phyloP scores from a whole-genome alignment of 2,888 invertebrate species.

The Lasioglossum figueresi region DNA sequence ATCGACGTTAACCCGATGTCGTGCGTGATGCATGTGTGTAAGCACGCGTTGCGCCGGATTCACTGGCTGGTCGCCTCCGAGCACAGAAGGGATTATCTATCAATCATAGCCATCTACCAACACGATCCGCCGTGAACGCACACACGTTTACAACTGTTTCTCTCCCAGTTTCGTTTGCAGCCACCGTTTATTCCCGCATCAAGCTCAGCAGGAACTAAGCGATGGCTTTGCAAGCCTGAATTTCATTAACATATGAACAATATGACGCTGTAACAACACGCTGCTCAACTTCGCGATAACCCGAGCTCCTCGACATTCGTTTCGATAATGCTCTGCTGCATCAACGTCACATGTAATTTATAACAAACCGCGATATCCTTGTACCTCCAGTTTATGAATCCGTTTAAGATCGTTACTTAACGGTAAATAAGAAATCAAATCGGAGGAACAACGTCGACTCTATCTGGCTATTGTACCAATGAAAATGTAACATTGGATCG shows the following conservation, averaged over 20 bases:
- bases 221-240: slow-evolving; percentile 66
- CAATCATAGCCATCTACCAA: slow-evolving; percentile 65
- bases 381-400: too few relatives aligned
- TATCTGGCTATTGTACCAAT: too few relatives aligned
- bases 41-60: slow-evolving; percentile 50
- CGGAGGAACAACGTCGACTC: too few relatives aligned
- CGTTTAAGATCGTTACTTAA: too few relatives aligned
- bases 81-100: slow-evolving; percentile 67
- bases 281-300: slow-evolving; percentile 4
- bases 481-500: background rate
- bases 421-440: too few relatives aligned
- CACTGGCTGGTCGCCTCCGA: slow-evolving; percentile 35
- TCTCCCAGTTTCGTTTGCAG: slow-evolving; percentile 45
- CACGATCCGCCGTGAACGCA: slow-evolving; percentile 22
- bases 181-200: slow-evolving; percentile 63
- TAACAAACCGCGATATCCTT: slow-evolving; percentile 19
- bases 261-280: slow-evolving; percentile 22
- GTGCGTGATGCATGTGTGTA: slow-evolving; percentile 70
- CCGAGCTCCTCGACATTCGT: slow-evolving; percentile 26
- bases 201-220: slow-evolving; percentile 44
- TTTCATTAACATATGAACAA: slow-evolving; percentile 65
- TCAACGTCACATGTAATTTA: slow-evolving; percentile 30
- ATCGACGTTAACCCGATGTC: slow-evolving; percentile 78
- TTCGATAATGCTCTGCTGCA: background rate
- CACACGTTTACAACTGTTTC: slow-evolving; percentile 38